Conservation (phyloP, 2,113 vertebrate species). For the Corythoichthys intestinalis region DNA sequence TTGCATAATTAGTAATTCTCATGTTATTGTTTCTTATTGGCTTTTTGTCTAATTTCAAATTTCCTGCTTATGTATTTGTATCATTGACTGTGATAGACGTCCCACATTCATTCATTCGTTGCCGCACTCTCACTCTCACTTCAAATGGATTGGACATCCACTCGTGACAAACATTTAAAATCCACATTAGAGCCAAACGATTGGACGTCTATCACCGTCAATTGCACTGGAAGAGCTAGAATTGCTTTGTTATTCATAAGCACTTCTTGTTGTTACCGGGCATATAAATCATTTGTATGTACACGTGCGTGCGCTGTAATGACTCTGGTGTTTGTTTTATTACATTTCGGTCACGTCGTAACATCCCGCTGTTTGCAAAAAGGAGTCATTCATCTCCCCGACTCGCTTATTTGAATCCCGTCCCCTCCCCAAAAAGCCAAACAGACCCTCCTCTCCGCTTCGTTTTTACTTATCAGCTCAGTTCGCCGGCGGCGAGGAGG, state of each 20-base stretch:
- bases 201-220: neutral
- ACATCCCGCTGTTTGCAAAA: slow-evolving; percentile 3
- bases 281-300: slow-evolving; percentile 37
- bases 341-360: neutral
- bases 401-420: neutral
- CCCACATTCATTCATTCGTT: too few relatives aligned
- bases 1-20: too few relatives aligned
- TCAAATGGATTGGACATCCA: too few relatives aligned
- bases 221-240: too few relatives aligned
- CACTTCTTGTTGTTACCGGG: slow-evolving; percentile 43
- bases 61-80: too few relatives aligned
- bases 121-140: too few relatives aligned
- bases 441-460: slow-evolving; percentile 5
- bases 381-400: neutral
- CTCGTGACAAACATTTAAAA: neutral
- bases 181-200: neutral
- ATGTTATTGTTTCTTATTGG: too few relatives aligned
- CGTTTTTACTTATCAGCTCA: slow-evolving; percentile 8
- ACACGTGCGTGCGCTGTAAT: neutral
- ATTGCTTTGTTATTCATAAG: neutral
- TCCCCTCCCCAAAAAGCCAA: neutral
- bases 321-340: neutral
- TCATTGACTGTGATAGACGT: too few relatives aligned
- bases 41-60: too few relatives aligned
- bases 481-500: neutral